Base-by-base conservation (phyloP, 37 sponge, comb jelly and placozoan species). In the Ianthella basta region DNA sequence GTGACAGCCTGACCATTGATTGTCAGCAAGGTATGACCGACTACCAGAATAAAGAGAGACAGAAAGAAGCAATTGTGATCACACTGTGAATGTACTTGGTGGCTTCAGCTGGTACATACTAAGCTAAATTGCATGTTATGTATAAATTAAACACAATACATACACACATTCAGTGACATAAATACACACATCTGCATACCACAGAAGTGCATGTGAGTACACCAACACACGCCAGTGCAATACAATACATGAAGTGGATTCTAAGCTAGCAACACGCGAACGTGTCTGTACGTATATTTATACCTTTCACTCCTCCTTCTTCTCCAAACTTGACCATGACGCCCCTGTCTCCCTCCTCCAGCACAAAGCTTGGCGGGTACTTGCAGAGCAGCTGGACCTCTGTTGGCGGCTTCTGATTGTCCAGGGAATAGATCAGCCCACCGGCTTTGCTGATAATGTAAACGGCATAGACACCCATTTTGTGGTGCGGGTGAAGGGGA, bases 361-460 rank as follows among this genome's bases (percentile, higher is more conserved):
- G 85, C 15, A 95, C 81, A 37, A 97, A 63, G 0, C 82, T 84
- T 0, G 97, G 82, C 0, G 99, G 97, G 50, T 93, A 94, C 72
- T 60, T 70, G 0, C 59, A 34, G 80, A 90, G 94, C 35, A 92
- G 87, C 83, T 95, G 96, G 44, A 89, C 89, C 41, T 87, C 94
- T 37, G 87, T 33, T 25, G 54, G 80, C 32, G 75, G 35, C 25
- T 60, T 66, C 54, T 89, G 87, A 77, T 89, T 85, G 77, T 97
- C 97, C 82, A 97, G 88, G 38, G 97, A 93, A 87, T 91, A 97
- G 21, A 99, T 99, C 40, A 97, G 85, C 0, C 99, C 94, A 16
- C 99, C 99, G 73, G 99, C 99, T 80, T 95, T 93, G 87, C 91
- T 99, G 83, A 97, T 91, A 14, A 99, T 95, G 85, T 96, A 99